A percentile compares a stretch with the other conserved stretches of the same genome.
phyloP scores from a whole-genome alignment of 2,888 invertebrate species.

The Lepidocyrtinus sp. region DNA sequence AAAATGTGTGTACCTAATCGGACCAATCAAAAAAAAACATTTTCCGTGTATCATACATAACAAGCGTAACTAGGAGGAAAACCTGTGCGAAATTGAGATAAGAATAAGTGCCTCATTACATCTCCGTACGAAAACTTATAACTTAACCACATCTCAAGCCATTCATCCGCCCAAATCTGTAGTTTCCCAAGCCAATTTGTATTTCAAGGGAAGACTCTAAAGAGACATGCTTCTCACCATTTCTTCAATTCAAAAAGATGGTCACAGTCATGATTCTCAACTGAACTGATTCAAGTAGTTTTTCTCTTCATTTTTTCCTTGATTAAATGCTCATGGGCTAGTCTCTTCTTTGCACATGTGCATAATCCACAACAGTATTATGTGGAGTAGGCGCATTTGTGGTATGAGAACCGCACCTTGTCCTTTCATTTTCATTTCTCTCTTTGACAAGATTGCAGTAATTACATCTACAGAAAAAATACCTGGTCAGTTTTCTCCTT shows the following conservation, averaged over 20 bases:
- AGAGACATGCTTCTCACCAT: no score
- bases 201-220: no score
- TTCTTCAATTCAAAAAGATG: not conserved
- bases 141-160: no score
- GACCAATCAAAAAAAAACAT: no score
- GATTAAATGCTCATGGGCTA: constrained; percentile 2
- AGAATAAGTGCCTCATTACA: no score
- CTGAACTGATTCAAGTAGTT: not conserved
- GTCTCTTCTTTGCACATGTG: not conserved
- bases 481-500: constrained; percentile 50
- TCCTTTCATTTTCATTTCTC: not conserved
- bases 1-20: no score
- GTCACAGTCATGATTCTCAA: not conserved
- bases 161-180: no score
- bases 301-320: not conserved
- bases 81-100: no score
- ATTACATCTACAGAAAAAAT: not conserved
- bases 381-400: constrained; percentile 1
- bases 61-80: no score
- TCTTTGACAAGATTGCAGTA: not conserved
- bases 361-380: not conserved
- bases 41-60: no score
- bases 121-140: no score
- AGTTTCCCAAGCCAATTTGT: no score
- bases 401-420: constrained; percentile 8